A percentile compares a stretch with the other conserved stretches of the same genome.
These are phyloP conservation scores for Hylaea fasciaria DNA, from an alignment of 2,888 invertebrate genomes.

Conservation along the genomic window DNA sequence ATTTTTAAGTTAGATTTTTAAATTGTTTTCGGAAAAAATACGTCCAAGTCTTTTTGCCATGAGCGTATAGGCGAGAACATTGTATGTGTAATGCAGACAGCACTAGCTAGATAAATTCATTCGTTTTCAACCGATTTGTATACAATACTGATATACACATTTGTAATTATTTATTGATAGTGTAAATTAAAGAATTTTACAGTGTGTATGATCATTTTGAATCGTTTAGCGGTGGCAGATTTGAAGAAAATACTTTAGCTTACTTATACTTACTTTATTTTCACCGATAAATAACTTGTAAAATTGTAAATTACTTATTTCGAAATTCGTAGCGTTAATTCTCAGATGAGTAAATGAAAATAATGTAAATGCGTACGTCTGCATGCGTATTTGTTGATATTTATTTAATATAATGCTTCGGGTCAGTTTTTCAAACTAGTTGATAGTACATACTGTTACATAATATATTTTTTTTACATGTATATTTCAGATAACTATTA, in stretches of 20 bases:
- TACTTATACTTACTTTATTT: too few relatives aligned
- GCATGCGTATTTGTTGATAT: conserved; percentile 37
- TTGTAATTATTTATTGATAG: conserved; percentile 67
- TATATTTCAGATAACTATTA: conserved; percentile 82
- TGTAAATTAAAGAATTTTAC: conserved; percentile 58
- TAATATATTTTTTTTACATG: conserved; percentile 82
- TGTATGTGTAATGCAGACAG: conserved; percentile 52
- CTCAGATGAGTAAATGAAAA: conserved; percentile 35
- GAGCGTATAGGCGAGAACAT: conserved; percentile 50
- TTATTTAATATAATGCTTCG: conserved; percentile 47
- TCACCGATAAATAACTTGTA: conserved; percentile 1
- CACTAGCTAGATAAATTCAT: conserved; percentile 72
- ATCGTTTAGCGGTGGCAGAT: conserved; percentile 8
- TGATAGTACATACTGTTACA: conserved; percentile 73
- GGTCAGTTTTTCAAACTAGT: conserved; percentile 65
- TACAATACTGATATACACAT: conserved; percentile 30
- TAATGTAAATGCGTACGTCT: conserved; percentile 35
- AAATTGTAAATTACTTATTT: not conserved
- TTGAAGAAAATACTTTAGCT: conserved; percentile 3
- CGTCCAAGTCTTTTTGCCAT: conserved; percentile 62
- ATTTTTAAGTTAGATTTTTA: conserved; percentile 56
- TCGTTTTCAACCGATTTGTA: conserved; percentile 39
- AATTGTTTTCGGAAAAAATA: conserved; percentile 54
- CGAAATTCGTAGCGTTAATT: conserved; percentile 7
- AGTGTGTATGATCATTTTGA: conserved; percentile 8